Evolutionary conservation across 35 echinoderm and acorn worm species (phyloP).

Genomic region (Diadema setosum): DNA sequence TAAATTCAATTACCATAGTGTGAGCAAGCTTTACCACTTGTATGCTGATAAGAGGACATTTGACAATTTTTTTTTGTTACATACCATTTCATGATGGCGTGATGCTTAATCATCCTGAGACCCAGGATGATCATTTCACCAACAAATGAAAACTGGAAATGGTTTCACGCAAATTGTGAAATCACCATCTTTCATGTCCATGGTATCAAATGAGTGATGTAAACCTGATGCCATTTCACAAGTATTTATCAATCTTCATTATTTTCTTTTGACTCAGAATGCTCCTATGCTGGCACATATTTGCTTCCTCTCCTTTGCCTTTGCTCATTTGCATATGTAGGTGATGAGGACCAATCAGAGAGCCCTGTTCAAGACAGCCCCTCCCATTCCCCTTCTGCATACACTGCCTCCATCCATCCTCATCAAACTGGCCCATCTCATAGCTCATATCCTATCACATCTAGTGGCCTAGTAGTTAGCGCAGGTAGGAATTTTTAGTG

Average conservation of each 20-base stretch:
- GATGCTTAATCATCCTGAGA: too few species aligned
- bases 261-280: not conserved
- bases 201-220: too few species aligned
- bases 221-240: too few species aligned
- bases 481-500: not conserved
- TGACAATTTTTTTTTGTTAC: too few species aligned
- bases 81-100: too few species aligned
- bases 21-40: too few species aligned
- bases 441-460: constrained; percentile 5
- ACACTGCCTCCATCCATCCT: constrained; percentile 8
- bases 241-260: not conserved
- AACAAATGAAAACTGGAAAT: too few species aligned
- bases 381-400: constrained; percentile 7
- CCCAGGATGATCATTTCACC: too few species aligned
- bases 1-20: too few species aligned
- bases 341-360: constrained; percentile 19
- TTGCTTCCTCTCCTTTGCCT: not conserved
- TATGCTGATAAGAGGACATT: too few species aligned
- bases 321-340: constrained; percentile 20
- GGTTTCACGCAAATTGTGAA: too few species aligned
- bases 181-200: too few species aligned
- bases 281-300: not conserved
- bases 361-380: constrained; percentile 8
- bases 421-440: not conserved
- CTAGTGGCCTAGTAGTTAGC: constrained; percentile 1